These are phyloP conservation scores for Ibycter americanus DNA, from an alignment of 2,797 vertebrate species.

Conservation along the genomic window DNA sequence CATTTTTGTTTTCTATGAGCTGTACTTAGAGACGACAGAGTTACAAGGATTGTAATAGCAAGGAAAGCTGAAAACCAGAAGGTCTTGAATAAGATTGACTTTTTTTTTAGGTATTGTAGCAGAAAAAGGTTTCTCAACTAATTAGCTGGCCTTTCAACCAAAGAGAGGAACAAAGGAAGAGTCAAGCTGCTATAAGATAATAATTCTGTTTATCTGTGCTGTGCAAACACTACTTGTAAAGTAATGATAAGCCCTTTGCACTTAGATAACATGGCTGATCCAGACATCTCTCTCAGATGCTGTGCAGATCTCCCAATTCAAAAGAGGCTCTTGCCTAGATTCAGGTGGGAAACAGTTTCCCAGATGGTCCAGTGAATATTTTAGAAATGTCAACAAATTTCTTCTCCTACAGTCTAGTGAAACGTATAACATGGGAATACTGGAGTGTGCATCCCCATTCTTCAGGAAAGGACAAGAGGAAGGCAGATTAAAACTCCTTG, in stretches of 20 bases:
- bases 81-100: not conserved
- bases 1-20: not conserved
- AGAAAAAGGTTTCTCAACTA: not conserved
- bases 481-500: not conserved
- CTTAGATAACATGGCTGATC: not conserved
- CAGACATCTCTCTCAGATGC: not conserved
- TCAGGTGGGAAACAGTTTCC: not conserved
- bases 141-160: not conserved
- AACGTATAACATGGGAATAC: fast-evolving
- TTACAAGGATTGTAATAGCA: not conserved
- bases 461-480: not conserved
- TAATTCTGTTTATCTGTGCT: conserved; percentile 14
- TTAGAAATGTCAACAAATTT: not conserved
- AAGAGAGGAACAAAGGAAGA: not conserved
- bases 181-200: not conserved
- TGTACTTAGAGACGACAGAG: not conserved
- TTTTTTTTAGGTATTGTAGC: not conserved
- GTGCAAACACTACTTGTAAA: not conserved
- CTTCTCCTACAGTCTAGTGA: not conserved
- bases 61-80: not conserved
- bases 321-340: not conserved
- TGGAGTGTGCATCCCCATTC: not conserved
- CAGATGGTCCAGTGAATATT: not conserved
- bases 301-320: not conserved
- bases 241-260: not conserved